Evolutionary conservation across 2,113 vertebrate species (phyloP).

Genomic region (Pollachius pollachius): DNA sequence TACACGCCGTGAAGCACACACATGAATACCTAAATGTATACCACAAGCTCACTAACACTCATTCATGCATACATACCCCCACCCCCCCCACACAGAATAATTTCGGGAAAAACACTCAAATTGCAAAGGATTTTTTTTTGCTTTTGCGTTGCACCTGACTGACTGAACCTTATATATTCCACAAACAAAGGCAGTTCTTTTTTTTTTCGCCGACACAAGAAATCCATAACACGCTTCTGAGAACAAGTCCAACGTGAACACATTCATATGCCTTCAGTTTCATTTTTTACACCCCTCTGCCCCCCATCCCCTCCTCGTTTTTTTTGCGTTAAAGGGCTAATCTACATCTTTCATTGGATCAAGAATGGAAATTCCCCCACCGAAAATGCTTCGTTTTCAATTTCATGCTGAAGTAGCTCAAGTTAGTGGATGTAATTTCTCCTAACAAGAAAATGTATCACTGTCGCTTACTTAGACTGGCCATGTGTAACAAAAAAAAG

Average conservation of each 20-base stretch:
- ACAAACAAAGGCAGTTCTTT: constrained; percentile 67
- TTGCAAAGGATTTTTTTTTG: constrained; percentile 11
- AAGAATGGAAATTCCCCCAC: constrained; percentile 96
- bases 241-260: constrained; percentile 70
- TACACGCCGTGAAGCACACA: constrained; percentile 65
- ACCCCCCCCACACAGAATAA: background rate
- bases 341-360: constrained; percentile 96
- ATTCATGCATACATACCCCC: background rate
- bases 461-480: constrained; percentile 88
- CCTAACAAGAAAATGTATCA: constrained; percentile 99
- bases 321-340: constrained; percentile 73
- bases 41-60: background rate
- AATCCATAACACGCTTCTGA: constrained; percentile 75
- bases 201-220: constrained; percentile 11
- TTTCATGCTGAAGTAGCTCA: constrained; percentile 99
- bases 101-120: no score
- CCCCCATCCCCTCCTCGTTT: constrained; percentile 40
- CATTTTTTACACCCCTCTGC: constrained; percentile 54
- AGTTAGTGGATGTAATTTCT: constrained; percentile 98
- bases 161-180: constrained; percentile 56
- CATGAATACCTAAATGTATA: constrained; percentile 6
- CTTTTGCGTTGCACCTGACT: constrained; percentile 56
- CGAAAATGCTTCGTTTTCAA: constrained; percentile 98
- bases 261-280: constrained; percentile 71
- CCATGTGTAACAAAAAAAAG: constrained; percentile 68